Evolutionary conservation across 2,113 vertebrate species (phyloP), one percentile per base, ranked within the genome.

Genomic region (Lates calcarifer): DNA sequence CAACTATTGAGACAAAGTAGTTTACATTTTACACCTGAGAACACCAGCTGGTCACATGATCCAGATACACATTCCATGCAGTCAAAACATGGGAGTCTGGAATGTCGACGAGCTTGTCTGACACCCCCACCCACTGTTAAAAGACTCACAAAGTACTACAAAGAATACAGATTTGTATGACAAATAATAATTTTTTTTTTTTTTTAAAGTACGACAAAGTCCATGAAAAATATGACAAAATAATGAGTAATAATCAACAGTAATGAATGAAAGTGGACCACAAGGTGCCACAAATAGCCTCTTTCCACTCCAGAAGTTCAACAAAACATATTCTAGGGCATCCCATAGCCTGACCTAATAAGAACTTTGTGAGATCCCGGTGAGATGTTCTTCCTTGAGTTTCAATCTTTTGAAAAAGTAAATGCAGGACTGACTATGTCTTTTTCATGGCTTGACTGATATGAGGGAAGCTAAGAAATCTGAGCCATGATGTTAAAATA

Each of bases 91-190:
- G 3, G 6, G 6, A 61, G 24, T 26, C 28, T 37, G 76, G 76
- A 83, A 87, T 87, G 85, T 45, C 0, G 72, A 65, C 2, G 0
- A 68, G 31, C 80, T 67, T 6, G 72, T 83, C 67, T 41, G 43
- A 66, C 47, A 26, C 26, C 3, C 5, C 24, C 41, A 24, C 7
- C 41, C 53, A 14, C 26, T 3, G 3, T 55, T 24, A 53, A 18
- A 31, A 35, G 5, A 5, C 3, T n/a, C 35, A 43, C 35, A 29
- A 22, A n/a, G 18, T 9, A 31, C 53, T 6, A 9, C 20, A 53
- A 51, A 15, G 2, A n/a, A 33, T 51, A 51, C 7, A 37, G 13
- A 35, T 13, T 20, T 24, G 20, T 18, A 11, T 35, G 45, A n/a
- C n/a, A 29, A 26, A 12, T 55, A n/a, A 15, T 15, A 18, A 17